phyloP scores from a whole-genome alignment of 2,113 vertebrate species.

The Tylochromis polylepis region DNA sequence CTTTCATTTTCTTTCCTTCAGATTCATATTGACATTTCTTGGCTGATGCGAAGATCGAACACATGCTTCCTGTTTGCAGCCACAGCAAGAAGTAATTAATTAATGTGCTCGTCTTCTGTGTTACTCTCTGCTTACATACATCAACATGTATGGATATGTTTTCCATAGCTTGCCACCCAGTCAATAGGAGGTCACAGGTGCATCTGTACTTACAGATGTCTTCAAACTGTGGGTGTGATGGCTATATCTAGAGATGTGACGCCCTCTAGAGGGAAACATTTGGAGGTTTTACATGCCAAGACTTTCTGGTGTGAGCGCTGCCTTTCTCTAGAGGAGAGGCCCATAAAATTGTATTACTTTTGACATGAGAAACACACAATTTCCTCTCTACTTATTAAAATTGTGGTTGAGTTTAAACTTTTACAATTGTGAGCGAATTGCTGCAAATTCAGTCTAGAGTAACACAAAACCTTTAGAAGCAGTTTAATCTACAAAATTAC shows the following conservation, averaged over 20 bases:
- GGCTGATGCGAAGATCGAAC: neutral
- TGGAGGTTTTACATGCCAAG: neutral
- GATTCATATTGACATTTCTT: neutral
- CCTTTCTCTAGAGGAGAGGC: neutral
- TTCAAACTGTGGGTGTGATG: neutral
- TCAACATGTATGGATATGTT: slow-evolving; percentile 13
- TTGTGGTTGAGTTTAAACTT: neutral
- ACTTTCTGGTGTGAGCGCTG: neutral
- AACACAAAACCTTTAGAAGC: neutral
- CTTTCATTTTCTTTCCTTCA: neutral
- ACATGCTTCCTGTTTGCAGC: slow-evolving; percentile 8
- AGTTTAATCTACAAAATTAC: neutral
- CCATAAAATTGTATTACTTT: neutral
- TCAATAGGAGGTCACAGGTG: slow-evolving; percentile 57
- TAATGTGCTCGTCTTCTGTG: slow-evolving; percentile 15
- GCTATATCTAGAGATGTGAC: slow-evolving; percentile 11
- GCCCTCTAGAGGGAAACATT: slow-evolving; percentile 36
- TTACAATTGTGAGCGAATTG: neutral
- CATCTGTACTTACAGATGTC: slow-evolving; percentile 40
- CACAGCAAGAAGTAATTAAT: neutral
- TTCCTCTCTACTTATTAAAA: neutral
- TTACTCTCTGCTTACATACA: neutral
- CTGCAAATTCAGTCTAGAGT: neutral
- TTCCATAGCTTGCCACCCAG: slow-evolving; percentile 11
- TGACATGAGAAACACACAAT: neutral